Evolutionary conservation across 2,113 vertebrate species (phyloP).

Genomic region (Notiomystis cincta): DNA sequence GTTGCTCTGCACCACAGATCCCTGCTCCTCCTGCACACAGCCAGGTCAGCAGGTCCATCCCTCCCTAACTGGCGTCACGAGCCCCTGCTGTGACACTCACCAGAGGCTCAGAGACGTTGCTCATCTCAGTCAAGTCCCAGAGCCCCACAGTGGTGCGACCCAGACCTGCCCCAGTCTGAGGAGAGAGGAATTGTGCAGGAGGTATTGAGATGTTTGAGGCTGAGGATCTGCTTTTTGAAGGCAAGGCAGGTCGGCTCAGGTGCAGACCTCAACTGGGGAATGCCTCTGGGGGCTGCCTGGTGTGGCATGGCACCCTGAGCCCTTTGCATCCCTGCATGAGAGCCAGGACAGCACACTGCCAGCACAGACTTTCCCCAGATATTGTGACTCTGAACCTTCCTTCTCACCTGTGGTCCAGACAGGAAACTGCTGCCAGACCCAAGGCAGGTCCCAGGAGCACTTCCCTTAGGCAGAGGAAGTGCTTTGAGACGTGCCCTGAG

Average conservation of each 20-base stretch:
- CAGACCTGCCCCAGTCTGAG: not conserved
- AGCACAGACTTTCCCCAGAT: not conserved
- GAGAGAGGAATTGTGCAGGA: not conserved
- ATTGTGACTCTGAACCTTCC: not conserved
- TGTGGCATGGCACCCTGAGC: fast-evolving
- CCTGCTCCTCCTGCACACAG: not conserved
- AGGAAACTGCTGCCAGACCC: not conserved
- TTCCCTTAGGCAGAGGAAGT: not conserved
- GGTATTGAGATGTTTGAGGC: not conserved
- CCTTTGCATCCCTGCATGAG: not conserved
- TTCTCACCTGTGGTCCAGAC: not conserved
- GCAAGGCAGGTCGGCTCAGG: not conserved
- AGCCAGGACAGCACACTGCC: fast-evolving
- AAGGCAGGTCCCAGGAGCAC: not conserved
- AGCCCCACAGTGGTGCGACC: fast-evolving
- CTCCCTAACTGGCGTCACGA: not conserved
- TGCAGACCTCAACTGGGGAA: not conserved
- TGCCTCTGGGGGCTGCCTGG: not conserved
- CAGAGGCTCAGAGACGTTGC: not conserved
- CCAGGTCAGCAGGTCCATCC: not conserved
- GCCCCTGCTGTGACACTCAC: not conserved
- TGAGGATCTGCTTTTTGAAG: not conserved
- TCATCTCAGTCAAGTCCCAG: not conserved
- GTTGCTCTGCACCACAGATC: not conserved
- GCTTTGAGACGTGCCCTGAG: not conserved